Percentiles rank a stretch among this genome's conserved stretches.
These are phyloP conservation scores for Temnopleurus reevesii DNA, from an alignment of 53 echinoderm and acorn worm genomes.

Conservation along the genomic window DNA sequence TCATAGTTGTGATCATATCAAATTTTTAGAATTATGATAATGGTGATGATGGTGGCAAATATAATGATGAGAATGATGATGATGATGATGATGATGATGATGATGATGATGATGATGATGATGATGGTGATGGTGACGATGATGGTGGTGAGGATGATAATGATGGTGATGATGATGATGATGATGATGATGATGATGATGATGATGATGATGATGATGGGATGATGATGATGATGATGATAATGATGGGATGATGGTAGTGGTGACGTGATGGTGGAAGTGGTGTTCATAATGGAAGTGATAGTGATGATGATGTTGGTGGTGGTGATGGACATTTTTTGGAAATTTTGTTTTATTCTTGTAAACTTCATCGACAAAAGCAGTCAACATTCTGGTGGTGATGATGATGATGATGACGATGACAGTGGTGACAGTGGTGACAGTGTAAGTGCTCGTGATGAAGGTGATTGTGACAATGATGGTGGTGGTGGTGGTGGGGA, in stretches of 20 bases:
- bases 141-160: constrained; percentile 1
- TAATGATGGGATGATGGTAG: neutral
- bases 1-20: neutral
- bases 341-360: too few species aligned
- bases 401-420: neutral
- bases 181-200: constrained; percentile 23
- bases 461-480: neutral
- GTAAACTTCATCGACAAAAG: too few species aligned
- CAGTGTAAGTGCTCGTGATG: neutral
- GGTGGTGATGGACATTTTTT: neutral
- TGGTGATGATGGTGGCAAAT: neutral
- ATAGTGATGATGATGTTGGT: neutral
- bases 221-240: neutral
- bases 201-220: neutral
- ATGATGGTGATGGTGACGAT: constrained; percentile 31
- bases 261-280: neutral
- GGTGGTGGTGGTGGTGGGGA: neutral
- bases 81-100: neutral
- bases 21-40: neutral
- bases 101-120: constrained; percentile 7
- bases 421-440: neutral
- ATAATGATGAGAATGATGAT: neutral
- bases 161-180: constrained; percentile 10
- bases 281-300: neutral
- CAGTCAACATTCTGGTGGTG: neutral